Base-by-base conservation (phyloP, 2,888 invertebrate species). In the Drosophila barbarae region DNA sequence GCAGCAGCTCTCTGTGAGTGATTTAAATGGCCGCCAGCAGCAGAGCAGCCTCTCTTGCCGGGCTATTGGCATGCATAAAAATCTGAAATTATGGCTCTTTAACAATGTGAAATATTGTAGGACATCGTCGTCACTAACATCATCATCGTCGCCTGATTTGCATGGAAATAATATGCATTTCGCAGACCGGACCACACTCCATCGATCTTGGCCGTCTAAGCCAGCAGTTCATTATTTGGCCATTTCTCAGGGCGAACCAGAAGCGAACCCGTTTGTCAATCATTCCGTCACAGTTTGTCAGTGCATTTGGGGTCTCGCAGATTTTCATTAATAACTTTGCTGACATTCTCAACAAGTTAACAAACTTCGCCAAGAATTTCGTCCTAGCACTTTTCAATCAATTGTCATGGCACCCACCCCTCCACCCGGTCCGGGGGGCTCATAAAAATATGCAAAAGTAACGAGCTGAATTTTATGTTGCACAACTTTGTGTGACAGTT, bases 61-160 rank as follows among this genome's bases (percentile, higher is more conserved):
- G 42, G 68, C 56, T 54, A 69, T 81, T 69, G 58, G 64, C 61
- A 63, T 71, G 64, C 79, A 73, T 64, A 69, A 67, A 68, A 69
- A 78, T 73, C 74, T 60, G 66, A 76, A 76, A 72, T 72, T 69
- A 79, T 74, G 67, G 60, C 34, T 55, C 69, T 76, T 78, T 65
- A 78, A 76, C 58, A 52, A 64, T 64, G 60, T 77, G 73, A 71
- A 66, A 68, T 65, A 81, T 69, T 65, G 70, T 64, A 35, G 58
- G 30, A 47, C 47, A 15, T 41, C 34, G 26, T 34, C 35, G 12
- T 8, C 28, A 28, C 35, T 23, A 34, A 34, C 44, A 44, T 44
- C 52, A 57, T 69, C 57, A 51, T 61, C 47, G 54, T 54, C 64
- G 76, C 47, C 39, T 44, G 67, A 80, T 81, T 77, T 75, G 64